Percentiles rank a stretch among this genome's conserved stretches.
Evolutionary conservation across 2,113 vertebrate species (phyloP).

Genomic region (Piprites chloris): DNA sequence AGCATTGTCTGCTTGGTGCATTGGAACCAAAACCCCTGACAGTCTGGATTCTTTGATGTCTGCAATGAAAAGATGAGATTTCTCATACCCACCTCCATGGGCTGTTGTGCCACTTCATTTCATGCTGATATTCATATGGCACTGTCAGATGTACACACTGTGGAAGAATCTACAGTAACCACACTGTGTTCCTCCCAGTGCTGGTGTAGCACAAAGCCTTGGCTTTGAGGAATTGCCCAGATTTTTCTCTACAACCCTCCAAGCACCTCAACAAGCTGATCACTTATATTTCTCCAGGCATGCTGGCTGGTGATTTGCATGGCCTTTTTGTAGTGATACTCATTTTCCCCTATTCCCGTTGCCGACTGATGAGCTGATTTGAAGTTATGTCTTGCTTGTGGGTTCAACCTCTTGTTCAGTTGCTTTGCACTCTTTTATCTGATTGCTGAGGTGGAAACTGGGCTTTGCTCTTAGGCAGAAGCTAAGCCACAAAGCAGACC

Average conservation of each 20-base stretch:
- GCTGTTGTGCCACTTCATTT: neutral
- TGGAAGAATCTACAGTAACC: neutral
- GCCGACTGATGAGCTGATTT: neutral
- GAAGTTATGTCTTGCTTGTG: neutral
- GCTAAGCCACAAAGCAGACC: neutral
- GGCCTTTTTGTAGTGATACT: neutral
- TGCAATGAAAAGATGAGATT: neutral
- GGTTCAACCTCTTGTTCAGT: neutral
- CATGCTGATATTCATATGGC: neutral
- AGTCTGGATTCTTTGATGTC: neutral
- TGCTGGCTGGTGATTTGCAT: neutral
- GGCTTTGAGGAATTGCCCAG: conserved; percentile 40
- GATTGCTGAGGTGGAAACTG: neutral
- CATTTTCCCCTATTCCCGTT: neutral
- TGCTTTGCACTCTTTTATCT: neutral
- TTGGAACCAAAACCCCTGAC: neutral
- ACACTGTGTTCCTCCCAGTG: neutral
- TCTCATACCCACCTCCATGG: neutral
- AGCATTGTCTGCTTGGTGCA: neutral
- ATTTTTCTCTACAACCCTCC: conserved; percentile 5
- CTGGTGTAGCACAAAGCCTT: neutral
- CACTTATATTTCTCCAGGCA: neutral
- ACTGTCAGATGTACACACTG: neutral
- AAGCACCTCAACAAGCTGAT: conserved; percentile 6
- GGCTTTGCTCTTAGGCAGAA: neutral